Evolutionary conservation across 2,113 vertebrate genomes (phyloP), one percentile per base, ranked within the genome.

Genomic region (Tychaedon coryphoeus): DNA sequence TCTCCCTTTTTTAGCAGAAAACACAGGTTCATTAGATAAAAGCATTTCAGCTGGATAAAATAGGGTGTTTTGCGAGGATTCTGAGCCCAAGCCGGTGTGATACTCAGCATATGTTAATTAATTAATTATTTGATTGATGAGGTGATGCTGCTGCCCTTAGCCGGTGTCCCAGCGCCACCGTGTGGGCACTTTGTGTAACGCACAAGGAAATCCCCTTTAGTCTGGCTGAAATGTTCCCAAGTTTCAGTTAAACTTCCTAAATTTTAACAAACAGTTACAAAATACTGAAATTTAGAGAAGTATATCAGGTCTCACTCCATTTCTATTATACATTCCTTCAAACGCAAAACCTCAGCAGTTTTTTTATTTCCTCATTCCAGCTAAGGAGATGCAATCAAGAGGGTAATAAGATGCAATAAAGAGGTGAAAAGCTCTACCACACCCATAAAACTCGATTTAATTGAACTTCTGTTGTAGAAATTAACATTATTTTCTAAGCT

Each of bases 141-240:
- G 45, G 57, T 0, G 4, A 25, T 0, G 51, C 36, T 0, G 31
- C 34, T 73, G 48, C 91, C 60, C 85, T 76, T 93, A 90, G 40
- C 78, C 90, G 58, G 94, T 97, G 84, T 96, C 56, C 40, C 90
- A 94, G 88, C 81, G 98, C 97, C 98, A 97, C 94, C 98, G 97
- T 96, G 95, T 95, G 98, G 83, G 64, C 38, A 4, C 36, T 58
- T 19, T 11, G 25, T 71, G 94, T 69, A 97, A 48, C 86, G 74
- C 86, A 90, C 0, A 18, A 48, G 48, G 43, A 82, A 91, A 26
- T 40, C 12, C n/a, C 65, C 17, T n/a, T 0, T 3, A 5, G 45
- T 72, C 34, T 2, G 5, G 20, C 33, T 28, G 33, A 70, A 57
- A 22, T 2, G 25, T 18, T 25, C 72, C 72, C 42, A 15, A 45